These are phyloP conservation scores for Macquaria australasica DNA, from an alignment of 2,113 vertebrate genomes.

Conservation along the genomic window DNA sequence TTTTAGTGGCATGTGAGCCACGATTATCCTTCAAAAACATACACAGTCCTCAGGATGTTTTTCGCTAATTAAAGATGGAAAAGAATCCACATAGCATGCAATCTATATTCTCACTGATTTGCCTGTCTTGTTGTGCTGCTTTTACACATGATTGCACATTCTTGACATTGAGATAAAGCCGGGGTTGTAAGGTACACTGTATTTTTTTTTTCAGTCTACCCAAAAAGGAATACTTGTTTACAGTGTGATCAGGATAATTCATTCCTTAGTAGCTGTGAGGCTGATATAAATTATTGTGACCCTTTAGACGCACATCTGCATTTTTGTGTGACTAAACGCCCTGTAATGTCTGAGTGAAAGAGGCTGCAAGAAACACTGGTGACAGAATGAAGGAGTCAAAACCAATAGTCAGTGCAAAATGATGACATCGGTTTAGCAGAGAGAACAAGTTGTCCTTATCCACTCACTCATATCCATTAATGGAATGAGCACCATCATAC, in stretches of 20 bases:
- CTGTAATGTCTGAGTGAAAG: neutral
- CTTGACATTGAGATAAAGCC: neutral
- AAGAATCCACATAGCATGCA: neutral
- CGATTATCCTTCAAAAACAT: neutral
- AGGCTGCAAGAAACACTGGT: neutral
- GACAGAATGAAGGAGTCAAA: slow-evolving; percentile 24
- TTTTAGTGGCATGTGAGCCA: slow-evolving; percentile 13
- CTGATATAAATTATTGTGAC: slow-evolving; percentile 4
- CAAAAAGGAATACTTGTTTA: slow-evolving; percentile 15
- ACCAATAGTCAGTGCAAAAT: neutral
- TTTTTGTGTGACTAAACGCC: slow-evolving; percentile 18
- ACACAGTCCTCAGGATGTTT: slow-evolving; percentile 11
- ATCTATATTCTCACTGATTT: slow-evolving; percentile 4
- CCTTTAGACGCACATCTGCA: neutral
- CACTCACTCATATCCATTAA: slow-evolving; percentile 13
- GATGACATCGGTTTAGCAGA: slow-evolving; percentile 2
- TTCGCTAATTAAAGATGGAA: slow-evolving; percentile 19
- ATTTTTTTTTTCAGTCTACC: slow-evolving; percentile 9
- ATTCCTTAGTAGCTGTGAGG: neutral
- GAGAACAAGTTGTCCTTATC: slow-evolving; percentile 28
- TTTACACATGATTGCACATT: slow-evolving; percentile 19
- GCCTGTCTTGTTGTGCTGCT: slow-evolving; percentile 11
- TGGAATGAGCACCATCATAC: neutral
- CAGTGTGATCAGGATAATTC: neutral
- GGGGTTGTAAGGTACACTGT: slow-evolving; percentile 4